Evolutionary conservation across 1,140 invertebrate genomes (phyloP), one percentile per base, ranked within the genome.

Genomic region (Drosophila burlai): DNA sequence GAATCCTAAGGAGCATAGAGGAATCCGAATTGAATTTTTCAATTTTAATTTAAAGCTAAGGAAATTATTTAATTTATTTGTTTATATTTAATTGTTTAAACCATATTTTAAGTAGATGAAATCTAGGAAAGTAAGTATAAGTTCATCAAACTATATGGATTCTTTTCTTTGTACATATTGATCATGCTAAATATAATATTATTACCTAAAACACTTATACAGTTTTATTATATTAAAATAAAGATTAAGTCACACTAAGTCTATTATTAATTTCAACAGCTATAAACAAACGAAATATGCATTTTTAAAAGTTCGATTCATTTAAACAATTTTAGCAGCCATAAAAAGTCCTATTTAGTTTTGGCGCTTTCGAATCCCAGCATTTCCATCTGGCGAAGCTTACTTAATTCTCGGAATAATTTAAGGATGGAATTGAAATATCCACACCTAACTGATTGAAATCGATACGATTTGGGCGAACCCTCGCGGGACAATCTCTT

Each of bases 401-500:
- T 55, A 10, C 24, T 38, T 11, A 16, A 31, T 57, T 55, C 34
- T 10, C 18, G 40, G 43, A 43, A 57, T 60, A 60, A 73, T 43
- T 71, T 58, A 46, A 73, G 46, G 38, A 72, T 21, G 46, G 29
- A 60, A 73, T 72, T 73, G 67, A 72, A 72, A 60, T 73, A 73
- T 73, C 69, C 69, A 73, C 69, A 73, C 69, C 69, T 72, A 72
- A 52, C 69, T 72, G 69, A 73, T 73, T 73, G 69, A 72, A 73
- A 73, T 73, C 67, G 46, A 73, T 73, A 60, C 69, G 54, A 24
- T 38, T 38, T 72, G 29, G 52, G 26, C 11, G 15, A 40, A 24
- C 21, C 21, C 43, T 31, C 16, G 21, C 36, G 31, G 49, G 31
- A 46, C 49, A 31, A 36, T 7, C n/a, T 54, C 62, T 38, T 73